Evolutionary conservation across 2,888 invertebrate genomes (phyloP).

Genomic region (Agrilus mali): DNA sequence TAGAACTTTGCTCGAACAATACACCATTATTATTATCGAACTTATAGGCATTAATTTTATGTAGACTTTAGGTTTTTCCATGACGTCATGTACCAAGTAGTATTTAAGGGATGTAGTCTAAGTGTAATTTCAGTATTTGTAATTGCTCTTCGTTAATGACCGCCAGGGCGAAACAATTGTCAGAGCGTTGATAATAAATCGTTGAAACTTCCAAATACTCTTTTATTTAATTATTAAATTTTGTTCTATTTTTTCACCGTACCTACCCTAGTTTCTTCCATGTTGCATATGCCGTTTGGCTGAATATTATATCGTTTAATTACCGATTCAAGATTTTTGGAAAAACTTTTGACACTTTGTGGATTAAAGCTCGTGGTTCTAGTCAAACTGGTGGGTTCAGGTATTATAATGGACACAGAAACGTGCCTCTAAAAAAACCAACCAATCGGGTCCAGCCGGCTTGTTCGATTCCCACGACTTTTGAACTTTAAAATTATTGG

Average conservation of each 20-base stretch:
- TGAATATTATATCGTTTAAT: slow-evolving; percentile 8
- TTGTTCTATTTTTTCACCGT: slow-evolving; percentile 22
- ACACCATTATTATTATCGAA: no score
- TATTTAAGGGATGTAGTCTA: no score
- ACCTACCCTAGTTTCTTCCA: slow-evolving; percentile 9
- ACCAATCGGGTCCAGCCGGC: slow-evolving; percentile 23
- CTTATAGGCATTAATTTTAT: no score
- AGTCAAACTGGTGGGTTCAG: slow-evolving; percentile 20
- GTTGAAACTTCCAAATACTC: no score
- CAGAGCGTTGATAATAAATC: no score
- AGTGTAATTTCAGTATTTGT: no score
- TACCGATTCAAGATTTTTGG: slow-evolving; percentile 14
- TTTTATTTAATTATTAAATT: no score
- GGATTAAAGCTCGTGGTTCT: slow-evolving; percentile 19
- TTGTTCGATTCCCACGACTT: slow-evolving; percentile 13
- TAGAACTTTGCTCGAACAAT: no score
- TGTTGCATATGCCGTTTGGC: slow-evolving; percentile 3
- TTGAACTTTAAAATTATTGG: slow-evolving; percentile 12
- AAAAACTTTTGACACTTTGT: slow-evolving; percentile 17
- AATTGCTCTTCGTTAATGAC: no score
- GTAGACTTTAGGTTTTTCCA: no score
- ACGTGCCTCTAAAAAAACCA: slow-evolving; percentile 20
- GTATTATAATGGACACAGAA: slow-evolving; percentile 16
- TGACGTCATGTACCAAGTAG: no score
- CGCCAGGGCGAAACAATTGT: no score